Evolutionary conservation across 2,888 invertebrate species (phyloP).

Genomic region (Polydrusus tereticollis): DNA sequence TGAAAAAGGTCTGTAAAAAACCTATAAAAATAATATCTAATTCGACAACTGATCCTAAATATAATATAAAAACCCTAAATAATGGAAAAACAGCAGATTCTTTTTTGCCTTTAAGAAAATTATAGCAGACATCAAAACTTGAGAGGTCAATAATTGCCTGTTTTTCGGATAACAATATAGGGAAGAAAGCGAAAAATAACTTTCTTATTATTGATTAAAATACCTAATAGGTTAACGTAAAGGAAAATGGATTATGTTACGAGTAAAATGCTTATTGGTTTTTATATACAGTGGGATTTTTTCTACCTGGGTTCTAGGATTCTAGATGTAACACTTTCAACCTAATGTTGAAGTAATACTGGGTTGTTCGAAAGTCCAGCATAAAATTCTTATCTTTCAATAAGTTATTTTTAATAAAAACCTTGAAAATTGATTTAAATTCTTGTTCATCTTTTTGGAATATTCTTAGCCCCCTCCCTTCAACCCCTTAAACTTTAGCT

Average conservation of each 20-base stretch:
- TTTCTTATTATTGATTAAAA: neutral
- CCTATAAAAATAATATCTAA: conserved; percentile 6
- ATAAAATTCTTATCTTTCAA: too few species aligned
- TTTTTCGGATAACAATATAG: conserved; percentile 16
- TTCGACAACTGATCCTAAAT: neutral
- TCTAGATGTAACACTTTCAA: too few species aligned
- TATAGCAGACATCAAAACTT: conserved; percentile 16
- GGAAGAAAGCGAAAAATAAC: conserved; percentile 1
- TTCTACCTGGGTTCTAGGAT: too few species aligned
- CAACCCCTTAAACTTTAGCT: too few species aligned
- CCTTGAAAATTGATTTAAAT: too few species aligned
- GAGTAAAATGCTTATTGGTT: too few species aligned
- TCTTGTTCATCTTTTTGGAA: too few species aligned
- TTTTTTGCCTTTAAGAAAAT: neutral
- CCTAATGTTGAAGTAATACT: too few species aligned
- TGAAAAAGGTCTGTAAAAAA: neutral
- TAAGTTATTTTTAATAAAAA: too few species aligned
- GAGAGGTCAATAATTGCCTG: conserved; percentile 15
- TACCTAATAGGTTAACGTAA: neutral
- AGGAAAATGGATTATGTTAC: neutral
- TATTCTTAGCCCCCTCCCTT: too few species aligned
- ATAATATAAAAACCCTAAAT: neutral
- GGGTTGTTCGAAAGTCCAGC: too few species aligned
- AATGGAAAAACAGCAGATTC: conserved; percentile 12
- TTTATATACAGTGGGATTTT: too few species aligned